A percentile compares a stretch with the other conserved stretches of the same genome.
phyloP scores from a whole-genome alignment of 2,888 invertebrate genomes.

The Trachelus iudaicus region DNA sequence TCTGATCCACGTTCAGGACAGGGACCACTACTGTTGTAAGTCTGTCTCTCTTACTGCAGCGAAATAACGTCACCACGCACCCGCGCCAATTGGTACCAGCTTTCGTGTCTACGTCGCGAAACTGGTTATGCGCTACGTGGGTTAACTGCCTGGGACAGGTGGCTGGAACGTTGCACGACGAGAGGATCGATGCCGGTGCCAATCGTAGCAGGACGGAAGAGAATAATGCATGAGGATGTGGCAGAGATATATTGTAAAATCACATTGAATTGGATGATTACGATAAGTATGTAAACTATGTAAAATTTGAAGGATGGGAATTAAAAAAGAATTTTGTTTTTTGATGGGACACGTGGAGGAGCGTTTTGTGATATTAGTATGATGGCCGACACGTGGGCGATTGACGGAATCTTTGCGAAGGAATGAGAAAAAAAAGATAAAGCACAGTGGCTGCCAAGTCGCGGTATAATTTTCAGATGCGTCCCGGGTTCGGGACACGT shows the following conservation, averaged over 20 bases:
- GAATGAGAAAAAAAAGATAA: not conserved
- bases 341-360: not conserved
- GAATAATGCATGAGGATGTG: not conserved
- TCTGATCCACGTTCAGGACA: not conserved
- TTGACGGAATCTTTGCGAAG: not conserved
- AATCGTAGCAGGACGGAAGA: not conserved
- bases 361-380: not conserved
- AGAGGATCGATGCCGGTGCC: slow-evolving; percentile 2
- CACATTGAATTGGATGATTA: not conserved
- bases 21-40: not conserved
- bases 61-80: not conserved
- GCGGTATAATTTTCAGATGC: not conserved
- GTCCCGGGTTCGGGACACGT: not conserved
- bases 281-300: not conserved
- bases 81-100: slow-evolving; percentile 22
- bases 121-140: slow-evolving; percentile 41
- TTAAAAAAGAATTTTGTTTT: not conserved
- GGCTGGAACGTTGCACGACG: slow-evolving; percentile 30
- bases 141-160: slow-evolving; percentile 39
- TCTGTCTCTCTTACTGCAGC: not conserved
- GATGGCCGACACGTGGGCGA: not conserved
- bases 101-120: slow-evolving; percentile 33
- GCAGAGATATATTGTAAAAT: not conserved
- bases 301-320: not conserved
- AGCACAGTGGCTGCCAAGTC: not conserved